phyloP scores from a whole-genome alignment of 2,888 invertebrate genomes.

The Chrysolina americana region DNA sequence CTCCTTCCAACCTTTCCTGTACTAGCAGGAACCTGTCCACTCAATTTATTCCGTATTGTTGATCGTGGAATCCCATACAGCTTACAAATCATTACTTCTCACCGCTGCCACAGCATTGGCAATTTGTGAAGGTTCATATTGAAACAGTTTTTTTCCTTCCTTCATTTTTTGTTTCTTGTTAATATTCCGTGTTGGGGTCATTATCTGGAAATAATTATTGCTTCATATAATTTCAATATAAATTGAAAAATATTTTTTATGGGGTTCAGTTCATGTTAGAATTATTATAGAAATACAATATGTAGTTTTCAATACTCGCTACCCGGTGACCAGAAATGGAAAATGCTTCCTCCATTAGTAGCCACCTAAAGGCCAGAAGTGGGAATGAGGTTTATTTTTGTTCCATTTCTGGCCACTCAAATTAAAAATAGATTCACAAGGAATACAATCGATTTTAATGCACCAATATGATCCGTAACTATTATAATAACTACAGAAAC shows the following conservation, averaged over 20 bases:
- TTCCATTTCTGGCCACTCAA: not conserved
- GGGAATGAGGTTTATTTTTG: not conserved
- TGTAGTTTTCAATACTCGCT: not conserved
- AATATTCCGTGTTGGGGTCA: not conserved
- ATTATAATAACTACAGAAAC: not conserved
- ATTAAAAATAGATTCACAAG: not conserved
- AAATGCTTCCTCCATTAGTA: not conserved
- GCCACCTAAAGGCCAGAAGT: not conserved
- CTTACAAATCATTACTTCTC: too few relatives aligned
- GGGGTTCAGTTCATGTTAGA: too few relatives aligned
- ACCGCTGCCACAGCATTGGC: not conserved
- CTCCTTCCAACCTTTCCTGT: not conserved
- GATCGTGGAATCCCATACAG: too few relatives aligned
- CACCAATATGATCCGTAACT: conserved; percentile 3
- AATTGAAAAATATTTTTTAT: too few relatives aligned
- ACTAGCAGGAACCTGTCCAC: not conserved
- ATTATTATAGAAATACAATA: not conserved
- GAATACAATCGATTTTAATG: not conserved
- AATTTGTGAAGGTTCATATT: conserved; percentile 9
- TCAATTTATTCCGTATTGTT: not conserved
- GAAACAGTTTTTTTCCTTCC: not conserved
- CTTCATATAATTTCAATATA: not conserved
- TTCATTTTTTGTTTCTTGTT: not conserved
- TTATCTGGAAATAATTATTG: conserved; percentile 11
- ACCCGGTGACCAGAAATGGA: not conserved